Evolutionary conservation across 92 coral and sea anemone genomes (phyloP), one percentile per base, ranked within the genome.

Genomic region (Meandrina meandrites): DNA sequence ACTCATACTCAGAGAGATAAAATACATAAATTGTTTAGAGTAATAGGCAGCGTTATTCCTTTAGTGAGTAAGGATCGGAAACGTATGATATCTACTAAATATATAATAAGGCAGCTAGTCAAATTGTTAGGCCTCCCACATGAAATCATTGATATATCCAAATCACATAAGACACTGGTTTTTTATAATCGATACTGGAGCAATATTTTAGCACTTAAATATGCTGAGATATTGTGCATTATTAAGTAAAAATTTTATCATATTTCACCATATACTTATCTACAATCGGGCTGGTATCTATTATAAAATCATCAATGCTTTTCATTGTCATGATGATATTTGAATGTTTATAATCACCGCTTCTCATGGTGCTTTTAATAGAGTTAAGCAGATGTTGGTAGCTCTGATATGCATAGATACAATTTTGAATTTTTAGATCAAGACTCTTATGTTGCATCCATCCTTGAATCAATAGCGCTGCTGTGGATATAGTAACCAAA

Each of bases 21-120:
- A 45, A 84, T 84, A 0, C 16, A 70, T 69, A 70, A 30, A 45
- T 50, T 84, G 51, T 84, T 84, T 50, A 70, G 1, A 58, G 87
- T 73, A 50, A 72, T 51, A 21, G 81, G 16, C 2, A 51, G 15
- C 32, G 21, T 74, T 51, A 70, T 84, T 73, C 79, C 80, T 51
- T 60, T 6, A 67, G 76, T 82, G 31, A 82, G 67, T 34, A 53
- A 14, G 1, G 18, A 17, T 22, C 86, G 86, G 50, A 82, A 82
- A 64, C 24, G 75, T 60, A 82, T 82, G 86, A 82, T 82, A 2
- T 13, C 19, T 47, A 75, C 34, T 11, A 79, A 79, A 15, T 79
- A 1, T 16, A 53, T 79, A 0, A 24, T 79, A 12, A 53, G n/a
- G 12, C 69, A 79, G 16, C 28, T 76, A 76, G 48, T 76, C 24